Conservation (phyloP, 2,113 vertebrate species). For the Sisor rabdophorus region DNA sequence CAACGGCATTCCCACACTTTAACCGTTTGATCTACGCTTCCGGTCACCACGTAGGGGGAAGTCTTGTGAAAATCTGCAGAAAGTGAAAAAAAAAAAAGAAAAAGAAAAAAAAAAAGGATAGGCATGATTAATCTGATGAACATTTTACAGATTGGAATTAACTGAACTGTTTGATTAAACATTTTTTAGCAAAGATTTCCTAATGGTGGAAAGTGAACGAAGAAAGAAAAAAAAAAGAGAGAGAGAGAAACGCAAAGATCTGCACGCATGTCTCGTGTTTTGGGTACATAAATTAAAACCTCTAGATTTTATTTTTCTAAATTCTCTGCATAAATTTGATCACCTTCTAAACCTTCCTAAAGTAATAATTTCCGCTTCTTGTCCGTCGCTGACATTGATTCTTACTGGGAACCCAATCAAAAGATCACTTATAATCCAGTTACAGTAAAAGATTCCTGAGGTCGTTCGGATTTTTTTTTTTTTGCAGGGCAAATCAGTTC, state of each 20-base stretch:
- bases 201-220: too few relatives aligned
- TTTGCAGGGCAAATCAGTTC: too few relatives aligned
- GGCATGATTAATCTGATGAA: too few relatives aligned
- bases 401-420: neutral
- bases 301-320: neutral
- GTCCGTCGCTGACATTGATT: neutral
- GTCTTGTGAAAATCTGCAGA: slow-evolving; percentile 98
- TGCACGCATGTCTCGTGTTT: too few relatives aligned
- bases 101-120: slow-evolving; percentile 9
- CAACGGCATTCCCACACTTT: slow-evolving; percentile 99
- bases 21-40: slow-evolving; percentile 99
- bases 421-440: neutral
- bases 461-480: too few relatives aligned
- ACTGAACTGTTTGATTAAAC: too few relatives aligned
- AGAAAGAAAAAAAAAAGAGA: neutral
- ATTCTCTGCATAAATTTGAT: neutral
- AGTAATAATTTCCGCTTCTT: neutral
- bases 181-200: too few relatives aligned
- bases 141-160: too few relatives aligned
- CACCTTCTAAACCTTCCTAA: neutral
- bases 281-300: too few relatives aligned
- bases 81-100: slow-evolving; percentile 38
- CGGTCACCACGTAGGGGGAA: slow-evolving; percentile 96
- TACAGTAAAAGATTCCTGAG: neutral
- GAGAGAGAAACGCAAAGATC: neutral